Evolutionary conservation across 2,797 vertebrate genomes (phyloP), one percentile per base, ranked within the genome.

Genomic region (Echiichthys vipera): DNA sequence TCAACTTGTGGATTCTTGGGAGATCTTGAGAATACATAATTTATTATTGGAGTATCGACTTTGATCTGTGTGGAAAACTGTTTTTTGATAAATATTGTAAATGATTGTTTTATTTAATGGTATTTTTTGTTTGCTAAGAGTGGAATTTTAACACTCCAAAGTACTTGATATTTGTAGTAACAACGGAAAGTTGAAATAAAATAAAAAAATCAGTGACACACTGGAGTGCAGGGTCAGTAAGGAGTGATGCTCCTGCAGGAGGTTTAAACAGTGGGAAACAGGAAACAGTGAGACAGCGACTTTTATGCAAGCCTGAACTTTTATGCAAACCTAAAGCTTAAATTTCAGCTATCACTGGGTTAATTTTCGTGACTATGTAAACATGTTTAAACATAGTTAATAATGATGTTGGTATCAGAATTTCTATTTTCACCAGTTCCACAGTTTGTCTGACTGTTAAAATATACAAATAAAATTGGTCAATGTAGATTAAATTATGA

Each of bases 91-190:
- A 84, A 81, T 82, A 73, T 65, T 84, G 81, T 88, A 84, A 81
- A 85, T 71, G 43, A 72, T 81, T 65, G 81, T 86, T 88, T 86
- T 82, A 89, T 89, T 86, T 75, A 84, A 85, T 81, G 57, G 53
- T 82, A 45, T 84, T 80, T n/a, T 65, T 80, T 84, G 51, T 85
- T 86, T 74, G 75, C 43, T 75, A 53, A 65, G 81, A 84, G 77
- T 87, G 72, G 1, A 30, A 57, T 78, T 73, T 65, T 22, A 78
- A 72, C 73, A 85, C 82, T 87, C 78, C 4, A 11, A 65, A 63
- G 66, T 83, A 88, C 77, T 90, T 89, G 79, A 86, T 87, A 81
- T 89, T 86, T 89, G 81, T 90, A 86, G 88, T 43, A 66, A 79
- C 42, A 76, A 47, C 45, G 73, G 58, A 78, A 84, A 70, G 74